Conservation (phyloP, 2,888 invertebrate genomes). For the Microctonus brassicae region DNA sequence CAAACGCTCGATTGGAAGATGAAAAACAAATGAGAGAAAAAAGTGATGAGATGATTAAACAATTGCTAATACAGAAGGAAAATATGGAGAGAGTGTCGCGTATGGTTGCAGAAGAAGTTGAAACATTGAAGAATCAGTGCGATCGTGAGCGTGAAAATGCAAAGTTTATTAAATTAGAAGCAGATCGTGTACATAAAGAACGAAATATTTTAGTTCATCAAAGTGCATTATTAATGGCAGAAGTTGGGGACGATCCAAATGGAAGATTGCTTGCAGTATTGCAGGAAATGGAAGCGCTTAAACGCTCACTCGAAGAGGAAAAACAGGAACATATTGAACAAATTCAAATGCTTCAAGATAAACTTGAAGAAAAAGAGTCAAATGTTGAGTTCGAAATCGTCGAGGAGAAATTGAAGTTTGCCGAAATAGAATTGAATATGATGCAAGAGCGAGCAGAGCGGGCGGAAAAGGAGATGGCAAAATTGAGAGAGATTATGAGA, state of each 20-base stretch:
- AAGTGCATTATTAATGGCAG: conserved; percentile 76
- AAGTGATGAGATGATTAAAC: conserved; percentile 55
- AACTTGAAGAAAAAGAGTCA: conserved; percentile 77
- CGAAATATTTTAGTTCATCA: conserved; percentile 78
- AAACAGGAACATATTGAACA: conserved; percentile 73
- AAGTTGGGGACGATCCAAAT: conserved; percentile 73
- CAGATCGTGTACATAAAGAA: conserved; percentile 74
- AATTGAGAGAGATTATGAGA: conserved; percentile 54
- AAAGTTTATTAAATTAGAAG: conserved; percentile 66
- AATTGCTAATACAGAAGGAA: conserved; percentile 70
- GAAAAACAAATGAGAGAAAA: conserved; percentile 68
- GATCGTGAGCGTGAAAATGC: conserved; percentile 76
- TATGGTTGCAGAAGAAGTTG: conserved; percentile 77
- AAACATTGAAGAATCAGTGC: conserved; percentile 75
- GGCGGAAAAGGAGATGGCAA: conserved; percentile 70
- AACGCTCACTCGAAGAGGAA: conserved; percentile 76
- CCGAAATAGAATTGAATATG: conserved; percentile 78
- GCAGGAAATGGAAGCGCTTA: conserved; percentile 76
- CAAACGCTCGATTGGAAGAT: conserved; percentile 71
- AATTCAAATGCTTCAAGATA: conserved; percentile 75
- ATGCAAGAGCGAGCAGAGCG: conserved; percentile 76
- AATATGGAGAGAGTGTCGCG: conserved; percentile 77
- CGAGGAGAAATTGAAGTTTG: conserved; percentile 79
- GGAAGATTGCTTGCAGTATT: conserved; percentile 71
- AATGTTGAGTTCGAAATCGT: conserved; percentile 78